A percentile compares a stretch with the other conserved stretches of the same genome.
These are phyloP conservation scores for Dryadula phaetusa DNA, from an alignment of 2,888 invertebrate species.

Conservation along the genomic window DNA sequence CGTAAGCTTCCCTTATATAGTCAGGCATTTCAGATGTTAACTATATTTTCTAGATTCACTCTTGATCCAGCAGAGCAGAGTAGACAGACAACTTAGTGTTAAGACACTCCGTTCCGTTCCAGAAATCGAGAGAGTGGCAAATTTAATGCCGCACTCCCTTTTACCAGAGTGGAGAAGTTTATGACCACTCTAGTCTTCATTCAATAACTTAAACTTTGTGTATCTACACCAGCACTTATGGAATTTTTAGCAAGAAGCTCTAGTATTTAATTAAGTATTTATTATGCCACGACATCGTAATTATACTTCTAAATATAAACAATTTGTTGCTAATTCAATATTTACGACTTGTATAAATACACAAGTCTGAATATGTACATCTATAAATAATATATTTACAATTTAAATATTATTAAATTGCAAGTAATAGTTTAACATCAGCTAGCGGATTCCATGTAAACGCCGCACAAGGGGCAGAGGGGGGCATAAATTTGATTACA, in stretches of 20 bases:
- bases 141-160: no score
- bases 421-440: neutral
- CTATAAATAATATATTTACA: neutral
- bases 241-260: neutral
- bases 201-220: no score
- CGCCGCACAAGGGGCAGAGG: conserved; percentile 49
- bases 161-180: no score
- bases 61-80: no score
- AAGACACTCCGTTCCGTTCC: no score
- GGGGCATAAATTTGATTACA: conserved; percentile 82
- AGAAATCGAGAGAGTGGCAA: no score
- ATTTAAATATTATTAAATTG: neutral
- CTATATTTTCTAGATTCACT: no score
- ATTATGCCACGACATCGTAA: neutral
- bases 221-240: neutral
- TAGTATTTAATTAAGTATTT: neutral
- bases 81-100: no score
- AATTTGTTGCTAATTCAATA: no score
- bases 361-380: neutral
- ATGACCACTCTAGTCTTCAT: no score
- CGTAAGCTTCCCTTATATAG: no score
- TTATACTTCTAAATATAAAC: neutral
- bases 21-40: no score
- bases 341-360: neutral
- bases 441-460: conserved; percentile 47